Evolutionary conservation across 92 coral and sea anemone species (phyloP).

Genomic region (Zoanthus sansibaricus): DNA sequence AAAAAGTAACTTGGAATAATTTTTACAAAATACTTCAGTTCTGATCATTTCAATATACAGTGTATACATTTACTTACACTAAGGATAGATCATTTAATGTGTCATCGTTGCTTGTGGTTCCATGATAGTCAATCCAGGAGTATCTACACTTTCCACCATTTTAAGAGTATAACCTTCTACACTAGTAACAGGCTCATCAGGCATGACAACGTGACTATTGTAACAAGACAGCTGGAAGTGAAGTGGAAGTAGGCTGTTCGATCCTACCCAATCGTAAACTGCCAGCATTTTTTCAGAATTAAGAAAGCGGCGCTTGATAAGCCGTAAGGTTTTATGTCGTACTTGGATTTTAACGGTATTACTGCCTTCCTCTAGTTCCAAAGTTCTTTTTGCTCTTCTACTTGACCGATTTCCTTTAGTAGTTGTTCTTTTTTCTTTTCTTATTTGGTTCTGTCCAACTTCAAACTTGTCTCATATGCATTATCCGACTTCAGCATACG

Average conservation of each 20-base stretch:
- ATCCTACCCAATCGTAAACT: constrained; percentile 70
- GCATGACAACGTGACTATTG: no score
- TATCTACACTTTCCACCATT: no score
- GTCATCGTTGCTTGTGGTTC: not conserved
- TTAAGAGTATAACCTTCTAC: no score
- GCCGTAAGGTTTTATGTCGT: constrained; percentile 47
- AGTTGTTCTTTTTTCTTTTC: constrained; percentile 29
- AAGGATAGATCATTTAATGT: not conserved
- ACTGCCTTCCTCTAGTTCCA: constrained; percentile 44
- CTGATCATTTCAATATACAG: no score
- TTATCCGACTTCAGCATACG: constrained; percentile 24
- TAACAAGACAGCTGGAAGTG: constrained; percentile 47
- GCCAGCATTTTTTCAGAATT: constrained; percentile 36
- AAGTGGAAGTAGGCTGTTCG: constrained; percentile 44
- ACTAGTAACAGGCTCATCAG: no score
- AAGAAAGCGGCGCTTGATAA: constrained; percentile 39
- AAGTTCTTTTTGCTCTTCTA: constrained; percentile 40
- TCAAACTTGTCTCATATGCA: constrained; percentile 42
- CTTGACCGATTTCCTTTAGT: not conserved
- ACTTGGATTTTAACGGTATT: constrained; percentile 37
- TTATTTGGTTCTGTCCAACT: constrained; percentile 35
- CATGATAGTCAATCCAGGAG: not conserved
- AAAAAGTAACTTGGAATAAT: no score
- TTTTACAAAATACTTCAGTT: no score
- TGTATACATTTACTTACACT: not conserved